These are phyloP conservation scores for Anoncus sp. DNA, from an alignment of 2,888 invertebrate genomes.

Conservation along the genomic window DNA sequence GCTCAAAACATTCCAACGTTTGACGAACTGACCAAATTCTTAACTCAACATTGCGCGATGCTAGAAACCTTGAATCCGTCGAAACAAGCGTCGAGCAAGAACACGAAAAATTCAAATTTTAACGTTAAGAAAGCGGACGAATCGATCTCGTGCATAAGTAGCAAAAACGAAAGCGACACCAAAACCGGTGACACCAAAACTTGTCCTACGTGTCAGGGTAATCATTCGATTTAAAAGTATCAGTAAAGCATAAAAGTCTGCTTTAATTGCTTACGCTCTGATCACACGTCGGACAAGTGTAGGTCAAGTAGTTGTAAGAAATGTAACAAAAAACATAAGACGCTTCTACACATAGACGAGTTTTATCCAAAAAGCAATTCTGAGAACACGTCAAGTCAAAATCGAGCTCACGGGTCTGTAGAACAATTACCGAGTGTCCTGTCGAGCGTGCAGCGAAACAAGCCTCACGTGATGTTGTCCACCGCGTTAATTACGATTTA, in stretches of 20 bases:
- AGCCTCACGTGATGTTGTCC: slow-evolving; percentile 51
- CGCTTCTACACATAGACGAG: slow-evolving; percentile 57
- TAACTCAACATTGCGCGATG: slow-evolving; percentile 43
- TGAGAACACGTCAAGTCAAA: slow-evolving; percentile 3
- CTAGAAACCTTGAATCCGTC: slow-evolving; percentile 48
- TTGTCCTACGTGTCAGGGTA: slow-evolving; percentile 38
- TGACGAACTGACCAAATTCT: not conserved
- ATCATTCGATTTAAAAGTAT: slow-evolving; percentile 54
- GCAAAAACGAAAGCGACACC: slow-evolving; percentile 26
- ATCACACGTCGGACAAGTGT: slow-evolving; percentile 52
- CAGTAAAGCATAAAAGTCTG: slow-evolving; percentile 37
- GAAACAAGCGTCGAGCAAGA: no score
- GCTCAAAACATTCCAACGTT: no score
- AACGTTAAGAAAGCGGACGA: slow-evolving; percentile 24
- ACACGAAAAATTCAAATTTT: slow-evolving; percentile 15
- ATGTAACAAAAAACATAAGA: slow-evolving; percentile 28
- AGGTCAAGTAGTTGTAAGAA: slow-evolving; percentile 34
- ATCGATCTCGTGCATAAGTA: slow-evolving; percentile 24
- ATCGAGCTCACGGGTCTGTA: not conserved
- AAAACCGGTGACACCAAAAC: slow-evolving; percentile 27
- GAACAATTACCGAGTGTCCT: slow-evolving; percentile 8
- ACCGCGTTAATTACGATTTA: slow-evolving; percentile 48
- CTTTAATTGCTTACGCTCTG: slow-evolving; percentile 46
- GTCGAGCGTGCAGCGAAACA: slow-evolving; percentile 19
- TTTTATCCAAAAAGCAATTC: slow-evolving; percentile 24